Base-by-base conservation (phyloP, 1,140 invertebrate genomes). In the Monochamus saltuarius region DNA sequence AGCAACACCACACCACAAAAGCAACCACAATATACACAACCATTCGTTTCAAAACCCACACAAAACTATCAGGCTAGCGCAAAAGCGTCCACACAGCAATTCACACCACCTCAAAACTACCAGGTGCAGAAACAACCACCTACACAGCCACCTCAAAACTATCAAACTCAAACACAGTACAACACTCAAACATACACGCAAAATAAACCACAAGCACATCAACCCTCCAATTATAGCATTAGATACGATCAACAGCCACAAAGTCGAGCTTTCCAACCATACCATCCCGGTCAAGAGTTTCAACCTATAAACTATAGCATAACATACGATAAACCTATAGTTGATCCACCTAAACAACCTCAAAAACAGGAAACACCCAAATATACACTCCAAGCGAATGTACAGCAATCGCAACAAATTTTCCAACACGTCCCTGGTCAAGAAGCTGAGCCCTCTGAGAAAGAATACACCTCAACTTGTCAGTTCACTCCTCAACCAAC, bases 401-500 rank as follows among this genome's bases (percentile, higher is more conserved):
- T 34, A 16, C 36, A 52, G 49, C 29, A 56, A 58, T 10, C 50
- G 7, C 47, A 59, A 45, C 11, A 14, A 19, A 51, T 56, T 42
- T 55, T 51, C 54, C 64, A 53, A 16, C 52, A 56, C 35, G 40
- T 51, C 50, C 61, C 56, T 42, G 56, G 43, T 40, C 54, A 56
- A 51, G 55, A 65, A 13, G 34, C 14, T 22, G 16, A 38, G 14
- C 22, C 36, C 22, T 14, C 16, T 11, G 55, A 61, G 13, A 43
- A 49, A 29, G 55, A 57, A 53, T 70, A 63, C 40, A 68, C 66
- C 0, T 70, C 69, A 17, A 61, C 59, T 34, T 68, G 62, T 50
- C 57, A 63, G 36, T 65, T 66, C 40, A 64, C 62, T 62, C 59
- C 64, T 16, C 45, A 17, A 13, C 7, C 40, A 42, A 42, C 40